These are phyloP conservation scores for Drosophila robusta DNA, from an alignment of 2,888 invertebrate genomes.

Conservation along the genomic window DNA sequence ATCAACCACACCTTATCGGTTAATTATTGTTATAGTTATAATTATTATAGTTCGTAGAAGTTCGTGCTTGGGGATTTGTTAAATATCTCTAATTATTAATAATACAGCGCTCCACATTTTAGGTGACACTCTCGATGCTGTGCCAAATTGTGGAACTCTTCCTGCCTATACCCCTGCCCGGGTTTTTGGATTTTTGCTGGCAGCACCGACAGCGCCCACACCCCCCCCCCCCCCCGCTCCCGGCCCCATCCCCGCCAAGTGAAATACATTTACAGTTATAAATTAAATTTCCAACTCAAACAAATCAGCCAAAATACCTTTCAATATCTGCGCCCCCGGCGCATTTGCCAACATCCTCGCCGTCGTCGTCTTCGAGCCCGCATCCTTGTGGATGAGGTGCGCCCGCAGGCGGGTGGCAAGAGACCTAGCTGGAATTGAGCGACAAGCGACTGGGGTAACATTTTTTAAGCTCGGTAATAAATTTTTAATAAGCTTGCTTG, in stretches of 20 bases:
- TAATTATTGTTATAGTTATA: slow-evolving; percentile 7
- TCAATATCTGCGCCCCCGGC: slow-evolving; percentile 74
- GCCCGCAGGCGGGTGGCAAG: slow-evolving; percentile 31
- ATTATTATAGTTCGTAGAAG: neutral
- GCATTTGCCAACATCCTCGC: slow-evolving; percentile 26
- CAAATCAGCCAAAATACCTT: slow-evolving; percentile 79
- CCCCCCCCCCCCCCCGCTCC: neutral
- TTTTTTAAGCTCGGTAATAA: slow-evolving; percentile 80
- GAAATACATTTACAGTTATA: slow-evolving; percentile 75
- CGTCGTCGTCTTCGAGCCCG: slow-evolving; percentile 11
- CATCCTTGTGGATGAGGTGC: slow-evolving; percentile 36
- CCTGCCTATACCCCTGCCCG: neutral
- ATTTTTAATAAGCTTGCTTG: slow-evolving; percentile 81
- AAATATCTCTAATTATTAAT: slow-evolving; percentile 25
- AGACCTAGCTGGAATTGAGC: slow-evolving; percentile 31
- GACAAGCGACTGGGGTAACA: slow-evolving; percentile 70
- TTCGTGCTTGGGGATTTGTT: neutral
- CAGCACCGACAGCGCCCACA: neutral
- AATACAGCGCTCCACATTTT: slow-evolving; percentile 8
- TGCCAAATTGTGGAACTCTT: slow-evolving; percentile 7
- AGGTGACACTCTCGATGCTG: slow-evolving; percentile 18
- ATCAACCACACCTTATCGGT: no score
- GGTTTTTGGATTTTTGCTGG: neutral
- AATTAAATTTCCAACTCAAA: slow-evolving; percentile 80
- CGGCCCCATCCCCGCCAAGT: neutral